Percentiles rank a stretch among this genome's conserved stretches.
phyloP scores from a whole-genome alignment of 2,888 invertebrate species.

The Agriopis marginaria region DNA sequence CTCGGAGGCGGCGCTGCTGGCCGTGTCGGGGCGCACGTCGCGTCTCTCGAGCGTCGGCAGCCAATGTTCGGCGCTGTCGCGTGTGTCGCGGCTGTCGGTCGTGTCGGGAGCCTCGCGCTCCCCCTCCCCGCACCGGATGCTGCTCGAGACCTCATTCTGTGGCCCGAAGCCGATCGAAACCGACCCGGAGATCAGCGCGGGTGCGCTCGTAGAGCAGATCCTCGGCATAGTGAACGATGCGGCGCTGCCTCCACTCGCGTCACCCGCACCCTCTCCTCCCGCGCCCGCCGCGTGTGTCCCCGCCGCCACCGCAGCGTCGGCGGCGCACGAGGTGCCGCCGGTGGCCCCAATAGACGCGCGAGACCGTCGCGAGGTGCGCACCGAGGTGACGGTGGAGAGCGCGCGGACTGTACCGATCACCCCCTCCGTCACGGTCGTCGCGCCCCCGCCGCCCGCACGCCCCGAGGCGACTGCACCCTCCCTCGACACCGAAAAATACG shows the following conservation, averaged over 20 bases:
- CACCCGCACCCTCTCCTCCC: constrained; percentile 58
- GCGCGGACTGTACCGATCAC: neutral
- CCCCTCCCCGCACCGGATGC: constrained; percentile 96
- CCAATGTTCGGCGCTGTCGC: constrained; percentile 85
- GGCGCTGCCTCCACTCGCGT: constrained; percentile 32
- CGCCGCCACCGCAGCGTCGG: constrained; percentile 65
- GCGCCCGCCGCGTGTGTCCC: constrained; percentile 40
- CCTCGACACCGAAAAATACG: constrained; percentile 64
- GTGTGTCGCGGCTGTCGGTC: constrained; percentile 74
- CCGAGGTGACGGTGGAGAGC: constrained; percentile 31
- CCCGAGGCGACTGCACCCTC: constrained; percentile 14
- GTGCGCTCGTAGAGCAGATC: constrained; percentile 77
- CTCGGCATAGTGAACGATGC: constrained; percentile 73
- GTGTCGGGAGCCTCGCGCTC: constrained; percentile 88
- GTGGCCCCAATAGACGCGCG: constrained; percentile 70
- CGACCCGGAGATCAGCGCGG: constrained; percentile 80
- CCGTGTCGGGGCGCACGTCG: constrained; percentile 92
- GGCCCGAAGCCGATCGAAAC: constrained; percentile 91
- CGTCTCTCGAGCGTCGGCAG: constrained; percentile 91
- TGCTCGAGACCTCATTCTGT: constrained; percentile 96
- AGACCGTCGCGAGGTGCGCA: constrained; percentile 44
- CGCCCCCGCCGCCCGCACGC: constrained; percentile 20
- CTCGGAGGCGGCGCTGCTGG: constrained; percentile 91
- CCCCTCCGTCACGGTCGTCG: constrained; percentile 27
- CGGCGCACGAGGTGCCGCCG: constrained; percentile 66